Base-by-base conservation (phyloP, 2,888 invertebrate genomes). In the Drosophila suboccidentalis region DNA sequence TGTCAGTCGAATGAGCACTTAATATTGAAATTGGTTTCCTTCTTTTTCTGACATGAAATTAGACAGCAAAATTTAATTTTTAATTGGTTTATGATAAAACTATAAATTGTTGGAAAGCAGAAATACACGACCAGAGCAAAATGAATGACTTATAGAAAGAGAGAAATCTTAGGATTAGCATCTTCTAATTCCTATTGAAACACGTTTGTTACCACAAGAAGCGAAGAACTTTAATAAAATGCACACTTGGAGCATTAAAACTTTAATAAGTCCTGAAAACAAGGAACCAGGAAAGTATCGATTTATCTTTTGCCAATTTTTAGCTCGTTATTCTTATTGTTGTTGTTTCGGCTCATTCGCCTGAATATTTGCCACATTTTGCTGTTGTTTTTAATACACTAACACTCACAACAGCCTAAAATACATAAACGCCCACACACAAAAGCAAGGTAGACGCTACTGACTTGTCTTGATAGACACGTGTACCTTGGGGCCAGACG, bases 291-390 rank as follows among this genome's bases (percentile, higher is more conserved):
- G 38, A 62, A 62, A 65, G 64, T 88, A 82, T 82, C 71, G 82
- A 82, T 82, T 88, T 82, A 78, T 65, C 38, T 62, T 65, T 80
- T 84, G 82, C 87, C 84, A 81, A 87, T 87, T 85, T 77, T 78
- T 82, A 85, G 82, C 75, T 78, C 60, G 74, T 87, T 85, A 73
- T 41, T 78, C n/a, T n/a, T n/a, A 62, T 63, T 68, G 58, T 71
- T 68, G 51, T 71, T 79, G 65, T 65, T 61, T 47, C 50, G 39
- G 54, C 62, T 60, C 44, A 67, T 60, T 61, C 38, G 34, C 36
- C 34, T 49, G 59, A 39, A 68, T 44, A n/a, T 46, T 78, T 59
- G 63, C 80, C 63, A 78, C 77, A 78, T 65, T 80, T 59, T 81
- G 50, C 57, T 69, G 62, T 78, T 79, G 82, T 67, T 73, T 70